Base-by-base conservation (phyloP, 2,888 invertebrate species). In the Hermaeophaga mercurialis region DNA sequence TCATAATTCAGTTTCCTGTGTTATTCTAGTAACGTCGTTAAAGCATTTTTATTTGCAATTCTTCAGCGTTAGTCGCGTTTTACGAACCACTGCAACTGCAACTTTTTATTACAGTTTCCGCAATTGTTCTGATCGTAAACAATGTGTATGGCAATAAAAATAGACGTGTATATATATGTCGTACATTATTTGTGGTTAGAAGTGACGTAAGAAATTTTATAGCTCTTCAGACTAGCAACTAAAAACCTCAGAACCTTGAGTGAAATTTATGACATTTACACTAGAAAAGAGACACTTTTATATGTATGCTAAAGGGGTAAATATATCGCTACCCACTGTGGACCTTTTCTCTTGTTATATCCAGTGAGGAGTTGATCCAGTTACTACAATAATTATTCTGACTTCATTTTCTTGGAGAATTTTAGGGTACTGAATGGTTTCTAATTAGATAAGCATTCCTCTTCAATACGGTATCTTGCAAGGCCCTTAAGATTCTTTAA, bases 161-260 rank as follows among this genome's bases (percentile, higher is more conserved):
- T 34, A 12, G 18, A 45, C 28, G 18, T 45, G 31, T 45, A 12
- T 31, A 15, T 41, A 24, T 47, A 36, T 47, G 34, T 47, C 22
- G 19, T 22, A 47, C 34, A 47, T 34, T 34, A 47, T 47, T 47
- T 47, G 47, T 9, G 47, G 47, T 22, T 34, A 47, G 22, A 34
- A 47, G 22, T 47, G 47, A 34, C 34, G 34, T 12, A 47, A 19
- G 47, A 19, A 47, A 43, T 43, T 24, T 43, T 43, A 43, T 43
- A 14, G 12, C 43, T 6, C 19, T 33, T 19, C 14, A 34, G 34
- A 34, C 22, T 19, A 12, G 19, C 22, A 33, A 45, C 31, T 45
- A 31, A 45, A 31, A 19, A 33, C 33, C 45, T 17, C 31, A 45
- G 17, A 31, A 31, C 31, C 45, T 45, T 31, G 17, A 18, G 31